A percentile compares a stretch with the other conserved stretches of the same genome.
phyloP scores from a whole-genome alignment of 2,888 invertebrate genomes.

The Himalopsyche anomala region DNA sequence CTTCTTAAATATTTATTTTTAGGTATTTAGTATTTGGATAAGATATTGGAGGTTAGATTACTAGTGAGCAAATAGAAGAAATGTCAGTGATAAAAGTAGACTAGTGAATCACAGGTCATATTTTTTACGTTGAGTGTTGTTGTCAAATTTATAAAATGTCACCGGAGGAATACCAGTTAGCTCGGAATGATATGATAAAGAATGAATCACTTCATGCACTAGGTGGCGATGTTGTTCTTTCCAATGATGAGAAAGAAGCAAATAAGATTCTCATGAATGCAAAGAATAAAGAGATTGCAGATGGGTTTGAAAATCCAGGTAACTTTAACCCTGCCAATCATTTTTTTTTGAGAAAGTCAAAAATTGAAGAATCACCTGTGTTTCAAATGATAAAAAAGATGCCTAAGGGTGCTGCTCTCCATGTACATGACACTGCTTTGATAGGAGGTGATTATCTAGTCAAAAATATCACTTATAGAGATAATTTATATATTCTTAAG shows the following conservation, averaged over 20 bases:
- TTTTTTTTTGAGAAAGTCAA: slow-evolving; percentile 79
- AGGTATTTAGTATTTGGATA: too few relatives aligned
- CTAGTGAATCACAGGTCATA: too few relatives aligned
- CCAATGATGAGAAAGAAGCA: slow-evolving; percentile 74
- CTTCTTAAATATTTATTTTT: too few relatives aligned
- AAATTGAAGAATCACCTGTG: slow-evolving; percentile 80
- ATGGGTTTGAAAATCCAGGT: slow-evolving; percentile 76
- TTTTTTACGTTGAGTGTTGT: too few relatives aligned
- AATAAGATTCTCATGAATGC: slow-evolving; percentile 79
- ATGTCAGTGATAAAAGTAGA: too few relatives aligned
- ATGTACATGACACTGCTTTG: slow-evolving; percentile 82
- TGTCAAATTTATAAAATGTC: not conserved
- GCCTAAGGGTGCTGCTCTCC: slow-evolving; percentile 86
- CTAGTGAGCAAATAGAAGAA: too few relatives aligned
- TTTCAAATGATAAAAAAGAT: slow-evolving; percentile 81
- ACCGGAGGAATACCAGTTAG: slow-evolving; percentile 67
- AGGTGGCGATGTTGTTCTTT: slow-evolving; percentile 76
- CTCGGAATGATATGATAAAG: slow-evolving; percentile 73
- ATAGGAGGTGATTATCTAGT: slow-evolving; percentile 80
- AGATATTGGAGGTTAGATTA: too few relatives aligned
- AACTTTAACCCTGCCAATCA: slow-evolving; percentile 81
- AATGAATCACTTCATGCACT: slow-evolving; percentile 73
- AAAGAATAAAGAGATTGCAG: slow-evolving; percentile 76
- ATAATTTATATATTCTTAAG: slow-evolving; percentile 25
- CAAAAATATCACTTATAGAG: slow-evolving; percentile 78